A percentile compares a stretch with the other conserved stretches of the same genome.
These are phyloP conservation scores for Salticus scenicus DNA, from an alignment of 2,888 invertebrate species.

Conservation along the genomic window DNA sequence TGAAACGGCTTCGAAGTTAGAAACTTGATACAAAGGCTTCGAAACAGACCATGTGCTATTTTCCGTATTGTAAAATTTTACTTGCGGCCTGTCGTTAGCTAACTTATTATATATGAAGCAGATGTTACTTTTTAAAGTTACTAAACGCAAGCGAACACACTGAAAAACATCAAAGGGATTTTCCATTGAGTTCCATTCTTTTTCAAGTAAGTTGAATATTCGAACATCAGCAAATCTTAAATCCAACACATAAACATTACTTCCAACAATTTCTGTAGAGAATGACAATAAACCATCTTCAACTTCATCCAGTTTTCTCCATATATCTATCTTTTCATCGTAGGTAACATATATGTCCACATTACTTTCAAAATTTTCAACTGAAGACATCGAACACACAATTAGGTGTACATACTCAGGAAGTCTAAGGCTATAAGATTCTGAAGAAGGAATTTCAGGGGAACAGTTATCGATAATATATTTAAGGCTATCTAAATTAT, in stretches of 20 bases:
- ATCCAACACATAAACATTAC: constrained; percentile 32
- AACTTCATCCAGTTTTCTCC: constrained; percentile 7
- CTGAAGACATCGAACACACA: background rate
- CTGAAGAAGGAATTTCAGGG: background rate
- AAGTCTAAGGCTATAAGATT: background rate
- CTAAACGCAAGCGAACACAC: constrained; percentile 8
- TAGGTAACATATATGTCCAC: background rate
- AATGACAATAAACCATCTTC: background rate
- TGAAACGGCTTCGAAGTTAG: background rate
- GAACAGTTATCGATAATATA: background rate
- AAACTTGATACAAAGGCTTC: constrained; percentile 10
- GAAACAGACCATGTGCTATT: background rate
- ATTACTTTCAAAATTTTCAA: background rate
- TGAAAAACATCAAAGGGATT: background rate
- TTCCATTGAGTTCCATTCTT: background rate
- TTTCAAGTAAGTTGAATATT: background rate
- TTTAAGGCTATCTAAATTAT: background rate
- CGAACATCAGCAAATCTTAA: background rate
- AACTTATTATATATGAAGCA: constrained; percentile 15
- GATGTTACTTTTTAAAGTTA: background rate
- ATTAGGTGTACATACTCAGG: background rate
- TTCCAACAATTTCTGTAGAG: background rate
- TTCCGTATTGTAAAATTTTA: constrained; percentile 18
- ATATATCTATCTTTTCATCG: constrained; percentile 31
- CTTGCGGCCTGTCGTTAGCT: background rate